Conservation (phyloP, 2,888 invertebrate genomes). For the Capitulum mitella region DNA sequence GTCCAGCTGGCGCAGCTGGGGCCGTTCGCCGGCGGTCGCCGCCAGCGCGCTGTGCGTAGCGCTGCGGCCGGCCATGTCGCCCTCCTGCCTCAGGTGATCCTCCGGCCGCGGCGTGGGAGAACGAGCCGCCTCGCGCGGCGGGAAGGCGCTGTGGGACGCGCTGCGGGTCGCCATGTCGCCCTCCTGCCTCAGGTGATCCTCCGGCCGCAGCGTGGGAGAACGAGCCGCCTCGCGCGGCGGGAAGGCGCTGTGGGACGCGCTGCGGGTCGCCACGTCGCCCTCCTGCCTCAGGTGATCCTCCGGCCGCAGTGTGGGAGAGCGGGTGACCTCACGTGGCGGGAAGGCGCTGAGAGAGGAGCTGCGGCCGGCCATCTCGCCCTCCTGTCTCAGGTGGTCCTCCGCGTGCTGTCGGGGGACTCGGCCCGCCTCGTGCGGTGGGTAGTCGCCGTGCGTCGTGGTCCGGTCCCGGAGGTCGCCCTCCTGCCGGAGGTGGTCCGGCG, state of each 20-base stretch:
- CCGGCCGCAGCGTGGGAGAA: not conserved
- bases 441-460: too few relatives aligned
- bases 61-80: not conserved
- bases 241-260: not conserved
- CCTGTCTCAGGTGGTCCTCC: not conserved
- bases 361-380: not conserved
- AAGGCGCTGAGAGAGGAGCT: not conserved
- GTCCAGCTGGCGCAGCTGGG: not conserved
- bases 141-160: not conserved
- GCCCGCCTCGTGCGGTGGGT: not conserved
- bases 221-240: not conserved
- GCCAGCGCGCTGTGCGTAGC: not conserved
- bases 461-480: too few relatives aligned
- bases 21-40: not conserved
- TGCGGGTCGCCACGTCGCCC: not conserved
- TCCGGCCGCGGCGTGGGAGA: not conserved
- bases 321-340: not conserved
- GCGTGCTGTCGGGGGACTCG: not conserved
- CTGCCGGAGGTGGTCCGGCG: not conserved
- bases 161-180: not conserved
- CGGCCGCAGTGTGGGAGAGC: not conserved
- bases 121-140: not conserved
- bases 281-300: not conserved
- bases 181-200: not conserved
- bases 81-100: slow-evolving; percentile 3